These are phyloP conservation scores for Tachysurus vachellii DNA, from an alignment of 2,113 vertebrate genomes.

Conservation along the genomic window DNA sequence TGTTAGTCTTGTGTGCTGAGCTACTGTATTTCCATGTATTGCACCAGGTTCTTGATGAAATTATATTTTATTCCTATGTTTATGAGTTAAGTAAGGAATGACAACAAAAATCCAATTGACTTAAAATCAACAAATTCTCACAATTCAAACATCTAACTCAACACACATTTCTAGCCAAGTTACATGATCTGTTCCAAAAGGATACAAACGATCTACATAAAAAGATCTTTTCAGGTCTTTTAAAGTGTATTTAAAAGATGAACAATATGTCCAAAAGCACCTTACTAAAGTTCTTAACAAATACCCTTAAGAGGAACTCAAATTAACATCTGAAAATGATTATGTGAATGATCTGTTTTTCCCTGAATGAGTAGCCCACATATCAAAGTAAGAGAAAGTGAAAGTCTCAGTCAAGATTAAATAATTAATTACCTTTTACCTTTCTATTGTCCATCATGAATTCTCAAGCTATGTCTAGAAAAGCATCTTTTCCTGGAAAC, in stretches of 20 bases:
- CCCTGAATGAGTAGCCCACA: not conserved
- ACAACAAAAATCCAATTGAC: not conserved
- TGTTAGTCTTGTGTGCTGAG: not conserved
- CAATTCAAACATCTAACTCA: not conserved
- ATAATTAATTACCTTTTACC: not conserved
- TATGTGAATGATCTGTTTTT: not conserved
- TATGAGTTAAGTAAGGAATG: not conserved
- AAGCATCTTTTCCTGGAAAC: not conserved
- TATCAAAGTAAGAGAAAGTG: not conserved
- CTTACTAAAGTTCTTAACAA: not conserved
- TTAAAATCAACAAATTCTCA: not conserved
- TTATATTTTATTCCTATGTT: no score
- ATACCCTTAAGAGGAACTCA: not conserved
- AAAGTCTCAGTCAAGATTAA: not conserved
- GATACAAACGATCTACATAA: not conserved
- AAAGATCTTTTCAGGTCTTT: not conserved
- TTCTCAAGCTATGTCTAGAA: not conserved
- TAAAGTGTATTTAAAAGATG: not conserved
- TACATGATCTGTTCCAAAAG: not conserved
- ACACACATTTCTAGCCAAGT: not conserved
- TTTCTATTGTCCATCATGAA: constrained; percentile 6
- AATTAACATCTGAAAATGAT: not conserved
- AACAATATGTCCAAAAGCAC: not conserved
- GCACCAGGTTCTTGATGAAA: no score
- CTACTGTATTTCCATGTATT: not conserved